These are phyloP conservation scores for Neria commutata DNA, from an alignment of 2,888 invertebrate species.

Conservation along the genomic window DNA sequence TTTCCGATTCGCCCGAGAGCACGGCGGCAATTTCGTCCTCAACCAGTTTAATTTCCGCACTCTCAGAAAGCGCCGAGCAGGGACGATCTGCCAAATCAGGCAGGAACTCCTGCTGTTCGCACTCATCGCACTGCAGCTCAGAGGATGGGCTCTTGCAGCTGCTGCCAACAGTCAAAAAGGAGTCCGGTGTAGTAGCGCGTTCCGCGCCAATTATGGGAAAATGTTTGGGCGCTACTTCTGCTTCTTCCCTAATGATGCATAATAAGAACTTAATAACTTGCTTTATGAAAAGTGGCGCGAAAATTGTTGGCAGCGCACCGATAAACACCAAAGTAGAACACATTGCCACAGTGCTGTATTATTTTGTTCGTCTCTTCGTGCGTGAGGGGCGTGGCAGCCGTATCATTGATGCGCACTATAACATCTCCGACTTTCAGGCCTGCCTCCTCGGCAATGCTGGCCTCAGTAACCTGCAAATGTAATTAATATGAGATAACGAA, in stretches of 20 bases:
- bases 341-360: constrained; percentile 74
- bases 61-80: constrained; percentile 50
- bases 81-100: constrained; percentile 47
- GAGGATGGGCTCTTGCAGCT: not conserved
- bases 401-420: constrained; percentile 77
- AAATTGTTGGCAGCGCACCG: constrained; percentile 40
- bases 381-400: constrained; percentile 70
- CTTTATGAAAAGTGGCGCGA: not conserved
- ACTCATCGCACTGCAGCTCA: constrained; percentile 38
- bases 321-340: constrained; percentile 68
- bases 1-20: constrained; percentile 72
- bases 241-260: constrained; percentile 40
- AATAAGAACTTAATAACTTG: constrained; percentile 22
- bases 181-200: constrained; percentile 24
- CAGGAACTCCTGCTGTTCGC: constrained; percentile 32
- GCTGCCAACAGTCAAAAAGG: constrained; percentile 24
- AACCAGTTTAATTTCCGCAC: constrained; percentile 62
- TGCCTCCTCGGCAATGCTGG: constrained; percentile 80
- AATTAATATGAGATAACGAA: too few relatives aligned
- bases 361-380: constrained; percentile 80
- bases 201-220: constrained; percentile 42
- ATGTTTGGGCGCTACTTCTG: constrained; percentile 31
- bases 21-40: constrained; percentile 73
- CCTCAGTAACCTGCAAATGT: constrained; percentile 77
- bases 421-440: constrained; percentile 87